Percentiles rank a stretch among this genome's conserved stretches.
Conservation (phyloP, 2,888 invertebrate species). For the Brenthis hecate region DNA sequence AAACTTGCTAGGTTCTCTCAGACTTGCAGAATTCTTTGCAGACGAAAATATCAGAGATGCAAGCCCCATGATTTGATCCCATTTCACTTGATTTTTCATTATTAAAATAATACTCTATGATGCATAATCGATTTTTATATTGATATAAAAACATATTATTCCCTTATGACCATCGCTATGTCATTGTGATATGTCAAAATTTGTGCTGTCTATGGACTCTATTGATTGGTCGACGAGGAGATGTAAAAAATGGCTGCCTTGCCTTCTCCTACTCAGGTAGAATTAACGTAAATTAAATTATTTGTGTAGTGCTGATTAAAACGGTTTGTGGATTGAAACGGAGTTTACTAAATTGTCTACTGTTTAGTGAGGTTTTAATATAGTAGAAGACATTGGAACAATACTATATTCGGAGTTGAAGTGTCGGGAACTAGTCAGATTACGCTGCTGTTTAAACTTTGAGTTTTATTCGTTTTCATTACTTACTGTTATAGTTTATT, state of each 20-base stretch:
- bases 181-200: slow-evolving; percentile 57
- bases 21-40: too few species aligned
- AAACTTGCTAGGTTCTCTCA: too few species aligned
- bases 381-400: slow-evolving; percentile 41
- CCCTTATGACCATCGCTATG: slow-evolving; percentile 31
- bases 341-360: slow-evolving; percentile 49
- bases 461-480: slow-evolving; percentile 50
- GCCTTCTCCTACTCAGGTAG: slow-evolving; percentile 93
- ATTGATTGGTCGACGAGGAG: slow-evolving; percentile 82
- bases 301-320: slow-evolving; percentile 47
- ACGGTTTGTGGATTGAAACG: slow-evolving; percentile 39
- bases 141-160: neutral
- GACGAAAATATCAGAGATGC: too few species aligned
- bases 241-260: slow-evolving; percentile 91
- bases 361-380: slow-evolving; percentile 50
- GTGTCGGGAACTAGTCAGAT: slow-evolving; percentile 54
- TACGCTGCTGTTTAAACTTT: slow-evolving; percentile 47
- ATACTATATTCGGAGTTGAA: slow-evolving; percentile 56
- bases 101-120: neutral
- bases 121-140: neutral
- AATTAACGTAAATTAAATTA: slow-evolving; percentile 64
- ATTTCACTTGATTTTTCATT: too few species aligned
- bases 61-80: too few species aligned
- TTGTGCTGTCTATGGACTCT: slow-evolving; percentile 69
- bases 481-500: slow-evolving; percentile 43